Evolutionary conservation across 2,888 invertebrate genomes (phyloP), one percentile per base, ranked within the genome.

Genomic region (Brachyopa scutellaris): DNA sequence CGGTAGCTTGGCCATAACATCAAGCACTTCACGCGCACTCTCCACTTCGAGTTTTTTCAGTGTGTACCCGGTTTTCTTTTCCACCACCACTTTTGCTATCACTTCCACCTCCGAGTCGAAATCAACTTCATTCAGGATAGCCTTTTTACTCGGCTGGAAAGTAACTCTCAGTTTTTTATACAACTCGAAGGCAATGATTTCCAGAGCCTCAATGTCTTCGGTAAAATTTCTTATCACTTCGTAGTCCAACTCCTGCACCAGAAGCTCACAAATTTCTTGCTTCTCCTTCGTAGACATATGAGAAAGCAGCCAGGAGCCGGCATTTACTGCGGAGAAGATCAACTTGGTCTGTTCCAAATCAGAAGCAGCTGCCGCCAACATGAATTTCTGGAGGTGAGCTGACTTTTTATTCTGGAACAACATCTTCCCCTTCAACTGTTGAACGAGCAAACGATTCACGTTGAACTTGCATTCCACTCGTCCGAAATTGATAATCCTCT

Each of bases 401-500:
- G 74, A 38, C 11, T 78, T 85, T 4, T 73, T 66, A 3, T 51
- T 59, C 7, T 82, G 70, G 19, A 70, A 69, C 17, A 90, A 64
- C 78, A 87, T 78, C 4, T 73, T 70, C 2, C 73, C 85, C 62
- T 85, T 87, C 4, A 73, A 31, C 29, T 85, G 85, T 83, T 90
- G 90, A 29, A 88, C 33, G 15, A 87, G 85, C 29, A 90, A 61
- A 0, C 88, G 87, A 82, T 89, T 88, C 21, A 88, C 82, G 1
- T 88, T 87, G 47, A 85, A 85, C 11, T 90, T 89, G 45, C 89
- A 89, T 3, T 85, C 80, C 2, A 84, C 84, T 53, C 89, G 88
- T 9, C 90, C 90, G 67, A 90, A 90, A 31, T 90, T 90, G 6
- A 88, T 86, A 23, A 90, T 88, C n/a, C 90, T 85, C 72, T 90